Evolutionary conservation across 2,888 invertebrate genomes (phyloP).

Genomic region (Amphipoea oculea): DNA sequence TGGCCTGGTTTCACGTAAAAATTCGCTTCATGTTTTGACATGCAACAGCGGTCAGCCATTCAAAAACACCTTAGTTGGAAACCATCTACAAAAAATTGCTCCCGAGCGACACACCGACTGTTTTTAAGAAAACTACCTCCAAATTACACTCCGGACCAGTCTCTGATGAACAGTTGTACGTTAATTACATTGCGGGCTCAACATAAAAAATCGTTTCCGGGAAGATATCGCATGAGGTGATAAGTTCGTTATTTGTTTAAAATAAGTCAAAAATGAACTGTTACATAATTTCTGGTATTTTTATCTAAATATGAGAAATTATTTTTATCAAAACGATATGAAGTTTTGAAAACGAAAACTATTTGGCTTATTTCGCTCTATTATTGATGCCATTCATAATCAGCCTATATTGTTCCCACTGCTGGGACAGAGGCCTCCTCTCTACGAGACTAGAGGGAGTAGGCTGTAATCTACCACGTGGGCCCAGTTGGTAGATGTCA

Average conservation of each 20-base stretch:
- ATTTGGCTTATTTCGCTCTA: no score
- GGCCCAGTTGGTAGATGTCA: no score
- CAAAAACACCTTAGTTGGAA: slow-evolving; percentile 77
- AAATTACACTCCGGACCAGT: slow-evolving; percentile 65
- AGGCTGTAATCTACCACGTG: no score
- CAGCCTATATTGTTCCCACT: no score
- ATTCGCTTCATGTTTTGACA: slow-evolving; percentile 46
- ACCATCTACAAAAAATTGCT: slow-evolving; percentile 74
- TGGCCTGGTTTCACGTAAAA: no score
- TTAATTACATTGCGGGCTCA: slow-evolving; percentile 30
- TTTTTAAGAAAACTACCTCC: slow-evolving; percentile 71
- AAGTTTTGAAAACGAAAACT: no score
- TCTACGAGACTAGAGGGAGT: no score
- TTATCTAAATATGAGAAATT: no score
- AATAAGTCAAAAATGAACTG: not conserved
- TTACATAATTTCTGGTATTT: not conserved
- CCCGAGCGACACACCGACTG: slow-evolving; percentile 59
- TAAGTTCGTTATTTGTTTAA: not conserved
- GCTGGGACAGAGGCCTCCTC: no score
- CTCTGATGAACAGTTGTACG: slow-evolving; percentile 46
- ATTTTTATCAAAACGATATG: no score
- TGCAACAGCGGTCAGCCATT: slow-evolving; percentile 67
- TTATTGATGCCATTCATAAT: no score
- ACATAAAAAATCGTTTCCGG: not conserved
- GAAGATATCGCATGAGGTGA: not conserved